Conservation (phyloP, 1,140 invertebrate species). For the Oedothorax gibbosus region DNA sequence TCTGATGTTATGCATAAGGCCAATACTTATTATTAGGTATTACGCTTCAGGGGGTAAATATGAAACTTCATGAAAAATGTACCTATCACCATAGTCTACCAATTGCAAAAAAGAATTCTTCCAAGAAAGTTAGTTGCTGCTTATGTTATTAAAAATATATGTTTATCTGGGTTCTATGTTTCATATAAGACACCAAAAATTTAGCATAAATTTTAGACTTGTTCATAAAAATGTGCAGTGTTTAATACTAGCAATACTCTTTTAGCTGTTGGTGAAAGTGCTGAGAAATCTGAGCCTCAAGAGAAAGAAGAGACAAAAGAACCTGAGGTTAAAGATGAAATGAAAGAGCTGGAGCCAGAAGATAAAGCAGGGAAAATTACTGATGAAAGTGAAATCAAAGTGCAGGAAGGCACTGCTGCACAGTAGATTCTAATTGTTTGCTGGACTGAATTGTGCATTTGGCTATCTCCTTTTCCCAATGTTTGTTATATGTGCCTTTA, state of each 20-base stretch:
- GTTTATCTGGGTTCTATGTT: too few relatives aligned
- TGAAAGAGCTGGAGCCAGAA: conserved; percentile 59
- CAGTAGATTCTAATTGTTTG: conserved; percentile 41
- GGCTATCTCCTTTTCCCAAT: conserved; percentile 5
- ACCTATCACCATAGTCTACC: too few relatives aligned
- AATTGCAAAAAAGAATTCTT: too few relatives aligned
- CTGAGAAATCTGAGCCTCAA: conserved; percentile 55
- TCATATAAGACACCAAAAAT: too few relatives aligned
- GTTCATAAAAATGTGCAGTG: too few relatives aligned
- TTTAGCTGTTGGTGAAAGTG: conserved; percentile 54
- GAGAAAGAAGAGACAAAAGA: conserved; percentile 40
- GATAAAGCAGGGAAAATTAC: conserved; percentile 54
- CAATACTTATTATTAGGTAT: too few relatives aligned
- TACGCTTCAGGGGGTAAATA: too few relatives aligned
- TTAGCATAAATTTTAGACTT: too few relatives aligned
- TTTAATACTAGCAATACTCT: background rate
- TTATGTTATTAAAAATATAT: too few relatives aligned
- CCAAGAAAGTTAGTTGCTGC: too few relatives aligned
- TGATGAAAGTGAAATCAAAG: conserved; percentile 40
- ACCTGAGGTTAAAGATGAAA: conserved; percentile 39
- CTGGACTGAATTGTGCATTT: conserved; percentile 30
- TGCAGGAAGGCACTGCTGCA: conserved; percentile 27
- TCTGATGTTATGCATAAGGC: too few relatives aligned
- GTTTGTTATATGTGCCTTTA: conserved; percentile 39
- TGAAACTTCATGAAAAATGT: too few relatives aligned